Base-by-base conservation (phyloP, 2,797 vertebrate species). In the Brachyalestes nurse region DNA sequence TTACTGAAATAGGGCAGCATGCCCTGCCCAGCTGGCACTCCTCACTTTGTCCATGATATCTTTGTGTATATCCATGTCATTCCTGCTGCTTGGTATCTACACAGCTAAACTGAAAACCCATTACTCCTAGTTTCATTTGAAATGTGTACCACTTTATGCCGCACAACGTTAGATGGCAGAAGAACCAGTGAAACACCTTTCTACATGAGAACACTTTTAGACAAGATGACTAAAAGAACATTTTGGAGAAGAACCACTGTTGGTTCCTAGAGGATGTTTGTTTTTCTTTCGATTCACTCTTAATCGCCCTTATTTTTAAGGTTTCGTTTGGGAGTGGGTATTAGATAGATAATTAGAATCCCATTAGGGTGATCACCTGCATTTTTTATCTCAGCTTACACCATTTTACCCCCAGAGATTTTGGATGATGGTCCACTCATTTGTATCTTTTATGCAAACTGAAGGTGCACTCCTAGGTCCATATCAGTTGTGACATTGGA, bases 111-210 rank as follows among this genome's bases (percentile, higher is more conserved):
- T 65, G 12, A 64, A 28, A 57, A 67, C 58, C 67, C 47, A 47
- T 78, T 23, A 23, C 38, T 72, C 6, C n/a, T 64, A 42, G 65
- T 65, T 78, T 74, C 51, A 72, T 83, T 60, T 78, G 75, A 77
- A 77, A 55, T 45, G 28, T 1, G 5, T 25, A 23, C 38, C 60
- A 40, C 23, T 51, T 47, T 6, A 40, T 61, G 49, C 69, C 47
- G 57, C 47, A 69, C 21, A 5, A 19, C 7, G 71, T 16, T 45
- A 40, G 2, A 1, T 14, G 70, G 5, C 40, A 74, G 28, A 69
- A 25, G 10, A 60, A 34, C 60, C 53, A 6, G 9, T 13, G n/a
- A 38, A 66, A 66, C 5, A 8, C 1, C 38, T 66, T 57, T 57
- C 19, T 19, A 6, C 8, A n/a, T 8, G 6, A n/a, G 55, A n/a